These are phyloP conservation scores for Aurelia coerulea DNA, from an alignment of 30 jellyfish, hydroid and myxozoan genomes.

Conservation along the genomic window DNA sequence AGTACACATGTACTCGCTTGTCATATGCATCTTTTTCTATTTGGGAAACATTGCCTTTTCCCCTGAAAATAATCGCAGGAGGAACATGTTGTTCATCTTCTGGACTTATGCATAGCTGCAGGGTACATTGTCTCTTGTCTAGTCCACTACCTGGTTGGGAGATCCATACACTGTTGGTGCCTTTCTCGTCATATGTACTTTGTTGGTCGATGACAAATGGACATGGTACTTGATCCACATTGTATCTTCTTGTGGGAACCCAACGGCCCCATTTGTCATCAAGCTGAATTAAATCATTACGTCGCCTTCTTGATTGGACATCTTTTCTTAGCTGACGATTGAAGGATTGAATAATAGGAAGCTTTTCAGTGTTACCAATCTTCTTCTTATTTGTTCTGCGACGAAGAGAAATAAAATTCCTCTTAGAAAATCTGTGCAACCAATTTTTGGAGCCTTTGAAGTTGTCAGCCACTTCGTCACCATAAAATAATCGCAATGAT, in stretches of 20 bases:
- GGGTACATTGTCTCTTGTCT: slow-evolving; percentile 49
- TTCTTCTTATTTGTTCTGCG: slow-evolving; percentile 58
- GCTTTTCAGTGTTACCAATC: slow-evolving; percentile 63
- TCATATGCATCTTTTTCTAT: slow-evolving; percentile 31
- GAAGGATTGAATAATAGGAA: slow-evolving; percentile 42
- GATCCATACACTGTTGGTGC: slow-evolving; percentile 53
- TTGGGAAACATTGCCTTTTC: slow-evolving; percentile 32
- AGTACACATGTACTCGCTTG: slow-evolving; percentile 9
- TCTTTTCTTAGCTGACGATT: slow-evolving; percentile 58
- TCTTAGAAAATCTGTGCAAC: slow-evolving; percentile 37
- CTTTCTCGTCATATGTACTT: slow-evolving; percentile 48
- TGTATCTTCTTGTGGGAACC: slow-evolving; percentile 19
- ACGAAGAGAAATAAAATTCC: slow-evolving; percentile 49
- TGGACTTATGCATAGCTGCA: slow-evolving; percentile 37
- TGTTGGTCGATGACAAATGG: slow-evolving; percentile 50
- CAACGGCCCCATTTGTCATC: slow-evolving; percentile 43
- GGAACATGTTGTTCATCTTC: slow-evolving; percentile 34
- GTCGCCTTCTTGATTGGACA: slow-evolving; percentile 42
- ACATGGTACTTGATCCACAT: slow-evolving; percentile 63
- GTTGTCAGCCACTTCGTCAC: slow-evolving; percentile 55
- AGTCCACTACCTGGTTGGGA: slow-evolving; percentile 60
- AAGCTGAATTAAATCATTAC: slow-evolving; percentile 20
- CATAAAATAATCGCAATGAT: slow-evolving; percentile 37
- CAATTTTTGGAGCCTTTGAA: slow-evolving; percentile 50
- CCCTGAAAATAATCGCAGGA: slow-evolving; percentile 34